phyloP scores from a whole-genome alignment of 2,797 vertebrate genomes.

The Poeciliopsis infans region DNA sequence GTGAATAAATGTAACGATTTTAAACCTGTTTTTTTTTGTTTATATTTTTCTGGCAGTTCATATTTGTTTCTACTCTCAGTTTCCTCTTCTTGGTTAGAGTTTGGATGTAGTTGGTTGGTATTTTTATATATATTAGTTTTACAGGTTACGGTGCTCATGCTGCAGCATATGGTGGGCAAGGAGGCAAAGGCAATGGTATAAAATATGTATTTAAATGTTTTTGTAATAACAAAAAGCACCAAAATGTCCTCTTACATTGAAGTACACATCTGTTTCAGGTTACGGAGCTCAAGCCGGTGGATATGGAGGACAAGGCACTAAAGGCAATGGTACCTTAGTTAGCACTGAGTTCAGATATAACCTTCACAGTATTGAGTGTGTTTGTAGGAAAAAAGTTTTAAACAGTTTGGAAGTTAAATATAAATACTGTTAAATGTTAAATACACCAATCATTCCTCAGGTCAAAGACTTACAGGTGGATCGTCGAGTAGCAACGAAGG shows the following conservation, averaged over 20 bases:
- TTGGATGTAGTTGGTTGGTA: not conserved
- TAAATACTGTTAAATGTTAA: not conserved
- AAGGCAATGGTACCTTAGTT: slow-evolving; percentile 22
- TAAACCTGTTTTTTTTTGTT: not conserved
- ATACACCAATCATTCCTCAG: slow-evolving; percentile 21
- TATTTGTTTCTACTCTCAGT: not conserved
- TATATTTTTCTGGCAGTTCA: not conserved
- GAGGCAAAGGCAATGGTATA: slow-evolving; percentile 44
- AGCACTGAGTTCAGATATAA: not conserved
- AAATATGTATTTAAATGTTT: not conserved
- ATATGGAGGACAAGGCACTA: slow-evolving; percentile 38
- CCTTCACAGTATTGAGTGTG: not conserved
- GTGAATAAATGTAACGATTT: not conserved
- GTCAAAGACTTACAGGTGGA: slow-evolving; percentile 47
- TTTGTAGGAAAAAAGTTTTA: not conserved
- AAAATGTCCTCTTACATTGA: not conserved
- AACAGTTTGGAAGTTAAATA: not conserved
- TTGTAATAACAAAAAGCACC: not conserved
- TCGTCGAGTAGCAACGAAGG: slow-evolving; percentile 27
- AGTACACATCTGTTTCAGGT: not conserved
- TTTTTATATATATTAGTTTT: not conserved
- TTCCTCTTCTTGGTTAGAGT: not conserved
- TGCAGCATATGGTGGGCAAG: slow-evolving; percentile 24
- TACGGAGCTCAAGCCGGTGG: slow-evolving; percentile 2
- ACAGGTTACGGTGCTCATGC: slow-evolving; percentile 32